Evolutionary conservation across 2,113 vertebrate species (phyloP).

Genomic region (Oryzias celebensis): DNA sequence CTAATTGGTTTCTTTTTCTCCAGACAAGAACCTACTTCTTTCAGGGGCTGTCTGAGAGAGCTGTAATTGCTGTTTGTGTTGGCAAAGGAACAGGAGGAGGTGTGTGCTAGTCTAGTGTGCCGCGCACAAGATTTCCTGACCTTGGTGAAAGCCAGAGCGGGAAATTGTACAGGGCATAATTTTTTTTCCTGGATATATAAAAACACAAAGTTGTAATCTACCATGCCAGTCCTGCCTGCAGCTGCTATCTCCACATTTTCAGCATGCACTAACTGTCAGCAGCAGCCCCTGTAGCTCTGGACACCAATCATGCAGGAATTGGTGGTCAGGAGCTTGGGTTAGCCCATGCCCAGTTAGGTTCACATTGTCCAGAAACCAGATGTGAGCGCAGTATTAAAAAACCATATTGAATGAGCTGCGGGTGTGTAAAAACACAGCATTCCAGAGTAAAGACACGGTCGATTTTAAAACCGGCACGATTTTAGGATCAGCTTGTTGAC

Average conservation of each 20-base stretch:
- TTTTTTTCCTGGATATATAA: conserved; percentile 77
- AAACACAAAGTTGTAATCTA: conserved; percentile 85
- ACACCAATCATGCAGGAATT: conserved; percentile 58
- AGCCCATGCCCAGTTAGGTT: conserved; percentile 66
- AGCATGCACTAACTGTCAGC: conserved; percentile 64
- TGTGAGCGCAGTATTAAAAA: conserved; percentile 65
- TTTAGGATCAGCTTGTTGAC: conserved; percentile 61
- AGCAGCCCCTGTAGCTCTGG: conserved; percentile 50
- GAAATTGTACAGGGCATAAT: conserved; percentile 84
- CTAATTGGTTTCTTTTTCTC: conserved; percentile 84
- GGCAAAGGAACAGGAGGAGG: conserved; percentile 72
- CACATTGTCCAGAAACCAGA: conserved; percentile 72
- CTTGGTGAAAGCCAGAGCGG: conserved; percentile 83
- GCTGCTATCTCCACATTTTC: conserved; percentile 74
- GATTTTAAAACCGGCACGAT: conserved; percentile 59
- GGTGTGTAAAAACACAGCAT: conserved; percentile 69
- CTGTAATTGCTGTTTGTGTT: conserved; percentile 92
- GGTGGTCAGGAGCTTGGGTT: conserved; percentile 64
- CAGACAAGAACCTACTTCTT: conserved; percentile 85
- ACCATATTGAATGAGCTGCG: conserved; percentile 58
- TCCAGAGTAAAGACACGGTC: conserved; percentile 63
- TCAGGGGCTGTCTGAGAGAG: conserved; percentile 80
- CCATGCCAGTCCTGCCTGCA: conserved; percentile 69
- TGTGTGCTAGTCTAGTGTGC: conserved; percentile 78
- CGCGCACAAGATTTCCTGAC: conserved; percentile 84